Evolutionary conservation across 92 coral and sea anemone genomes (phyloP), one percentile per base, ranked within the genome.

Genomic region (Parazoanthus atlanticus): DNA sequence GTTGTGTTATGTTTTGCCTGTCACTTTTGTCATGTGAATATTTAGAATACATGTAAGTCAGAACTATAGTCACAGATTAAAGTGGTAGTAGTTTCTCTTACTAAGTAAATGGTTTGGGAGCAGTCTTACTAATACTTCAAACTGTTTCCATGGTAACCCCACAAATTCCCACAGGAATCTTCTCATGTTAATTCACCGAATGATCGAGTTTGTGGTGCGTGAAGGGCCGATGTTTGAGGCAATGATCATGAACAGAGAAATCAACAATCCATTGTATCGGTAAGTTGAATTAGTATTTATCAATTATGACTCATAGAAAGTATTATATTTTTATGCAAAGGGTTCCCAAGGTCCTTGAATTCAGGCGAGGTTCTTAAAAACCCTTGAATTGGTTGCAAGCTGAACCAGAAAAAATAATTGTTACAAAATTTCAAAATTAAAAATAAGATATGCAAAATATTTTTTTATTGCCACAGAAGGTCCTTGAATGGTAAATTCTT

Each of bases 191-290:
- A 89, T 97, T 72, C 99, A 97, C 80, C 99, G 99, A 56, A 96
- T 92, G 81, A 90, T 95, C 34, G 99, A 97, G 89, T 97, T 97
- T 92, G 99, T 97, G 83, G 96, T 97, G 86, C 93, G 98, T 61
- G 99, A 97, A 85, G 99, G 99, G 65, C 99, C 99, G 43, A 97
- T 97, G 95, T 97, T 97, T 92, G 99, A 97, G 78, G 99, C 99
- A 82, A 97, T 97, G 99, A 94, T 97, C n/a, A 97, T 97, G 99
- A 97, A 97, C 96, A 91, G 96, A 83, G 99, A 97, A 89, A 77
- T 97, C 31, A 97, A 95, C 89, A 97, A 97, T 46, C 98, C 93
- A 5, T 89, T 92, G 92, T 95, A 93, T 88, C 92, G 99, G 99
- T 94, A 72, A 88, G 79, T 74, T 21, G 69, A 61, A 23, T 61